Percentiles rank a stretch among this genome's conserved stretches.
Evolutionary conservation across 1,140 invertebrate genomes (phyloP).

Genomic region (Brachionus plicatilis): DNA sequence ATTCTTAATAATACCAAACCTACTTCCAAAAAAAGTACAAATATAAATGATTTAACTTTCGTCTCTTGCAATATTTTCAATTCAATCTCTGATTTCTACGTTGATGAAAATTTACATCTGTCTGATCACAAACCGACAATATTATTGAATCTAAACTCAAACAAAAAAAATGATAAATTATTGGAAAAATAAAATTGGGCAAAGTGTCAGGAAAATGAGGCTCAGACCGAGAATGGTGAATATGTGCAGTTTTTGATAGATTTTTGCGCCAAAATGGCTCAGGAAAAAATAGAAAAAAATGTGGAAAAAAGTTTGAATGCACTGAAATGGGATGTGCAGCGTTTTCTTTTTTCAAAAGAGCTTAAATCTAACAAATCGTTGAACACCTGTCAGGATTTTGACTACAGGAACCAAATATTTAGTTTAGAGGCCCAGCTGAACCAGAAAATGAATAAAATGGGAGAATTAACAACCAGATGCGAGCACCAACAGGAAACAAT

Average conservation of each 20-base stretch:
- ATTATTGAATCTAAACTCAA: too few species aligned
- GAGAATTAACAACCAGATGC: neutral
- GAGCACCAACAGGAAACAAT: neutral
- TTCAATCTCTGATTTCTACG: too few species aligned
- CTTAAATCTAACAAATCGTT: neutral
- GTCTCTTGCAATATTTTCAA: too few species aligned
- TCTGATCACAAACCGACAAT: too few species aligned
- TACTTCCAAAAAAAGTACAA: too few species aligned
- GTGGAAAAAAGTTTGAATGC: neutral
- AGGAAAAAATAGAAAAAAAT: neutral
- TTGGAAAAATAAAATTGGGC: neutral
- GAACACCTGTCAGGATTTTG: neutral
- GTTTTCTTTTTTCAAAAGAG: neutral
- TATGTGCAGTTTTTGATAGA: neutral
- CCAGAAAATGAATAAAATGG: neutral
- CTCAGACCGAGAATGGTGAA: neutral
- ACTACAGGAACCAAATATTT: neutral
- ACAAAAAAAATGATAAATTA: too few species aligned
- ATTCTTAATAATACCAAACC: too few species aligned
- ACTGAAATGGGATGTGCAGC: neutral
- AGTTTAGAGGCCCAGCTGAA: slow-evolving; percentile 5
- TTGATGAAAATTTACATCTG: too few species aligned
- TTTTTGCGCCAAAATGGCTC: neutral
- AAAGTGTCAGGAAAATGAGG: neutral
- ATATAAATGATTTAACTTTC: too few species aligned